phyloP scores from a whole-genome alignment of 2,797 vertebrate species.

The Myotis vivesi region DNA sequence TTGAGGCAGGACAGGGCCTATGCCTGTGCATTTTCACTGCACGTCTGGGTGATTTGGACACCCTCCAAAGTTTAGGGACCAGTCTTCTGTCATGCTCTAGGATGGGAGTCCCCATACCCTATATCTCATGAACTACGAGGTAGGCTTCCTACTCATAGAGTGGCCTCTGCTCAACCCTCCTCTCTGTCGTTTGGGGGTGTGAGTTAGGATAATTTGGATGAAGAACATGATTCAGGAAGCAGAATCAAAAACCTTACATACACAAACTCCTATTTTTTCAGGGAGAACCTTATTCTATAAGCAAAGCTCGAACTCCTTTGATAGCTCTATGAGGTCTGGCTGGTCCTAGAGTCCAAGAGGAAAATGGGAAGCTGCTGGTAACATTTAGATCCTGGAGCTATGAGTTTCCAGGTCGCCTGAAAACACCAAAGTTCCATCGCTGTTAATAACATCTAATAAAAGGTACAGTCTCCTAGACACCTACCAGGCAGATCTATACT shows the following conservation, averaged over 20 bases:
- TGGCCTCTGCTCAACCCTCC: not conserved
- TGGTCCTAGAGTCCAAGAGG: not conserved
- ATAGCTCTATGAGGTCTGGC: not conserved
- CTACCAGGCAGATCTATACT: not conserved
- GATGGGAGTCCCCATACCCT: not conserved
- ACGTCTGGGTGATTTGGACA: not conserved
- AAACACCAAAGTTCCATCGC: not conserved
- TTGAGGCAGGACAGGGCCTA: not conserved
- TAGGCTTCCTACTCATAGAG: not conserved
- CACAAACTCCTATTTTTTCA: conserved; percentile 11
- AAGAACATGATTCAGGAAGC: conserved; percentile 5
- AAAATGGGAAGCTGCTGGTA: not conserved
- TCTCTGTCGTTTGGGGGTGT: not conserved
- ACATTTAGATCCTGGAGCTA: not conserved
- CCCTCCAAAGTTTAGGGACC: not conserved
- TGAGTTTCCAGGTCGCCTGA: not conserved
- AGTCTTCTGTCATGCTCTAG: not conserved
- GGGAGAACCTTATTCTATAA: not conserved
- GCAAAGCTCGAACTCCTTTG: not conserved
- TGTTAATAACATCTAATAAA: not conserved
- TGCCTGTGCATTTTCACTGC: not conserved
- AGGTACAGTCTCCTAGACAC: not conserved
- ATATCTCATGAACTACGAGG: not conserved
- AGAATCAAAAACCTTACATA: not conserved
- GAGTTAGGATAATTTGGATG: not conserved